A percentile compares a stretch with the other conserved stretches of the same genome.
phyloP scores from a whole-genome alignment of 2,797 vertebrate genomes.

The Mus minutoides region DNA sequence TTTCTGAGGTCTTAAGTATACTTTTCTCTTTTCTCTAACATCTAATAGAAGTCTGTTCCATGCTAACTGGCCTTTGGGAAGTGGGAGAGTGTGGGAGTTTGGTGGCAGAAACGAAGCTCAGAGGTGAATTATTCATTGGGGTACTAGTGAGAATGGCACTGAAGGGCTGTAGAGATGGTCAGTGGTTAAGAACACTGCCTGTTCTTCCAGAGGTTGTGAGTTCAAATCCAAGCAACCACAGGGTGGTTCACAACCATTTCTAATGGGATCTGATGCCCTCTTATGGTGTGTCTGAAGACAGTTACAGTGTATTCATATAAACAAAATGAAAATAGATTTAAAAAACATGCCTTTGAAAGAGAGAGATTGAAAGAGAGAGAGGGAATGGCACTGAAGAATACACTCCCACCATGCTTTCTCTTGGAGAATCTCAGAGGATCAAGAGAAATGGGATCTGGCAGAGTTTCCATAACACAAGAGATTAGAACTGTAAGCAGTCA shows the following conservation, averaged over 20 bases:
- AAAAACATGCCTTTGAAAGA: too few species aligned
- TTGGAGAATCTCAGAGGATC: background rate
- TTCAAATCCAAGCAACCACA: too few species aligned
- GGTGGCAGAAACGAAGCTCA: background rate
- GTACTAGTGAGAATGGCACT: background rate
- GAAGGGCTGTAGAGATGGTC: background rate
- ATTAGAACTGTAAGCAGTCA: background rate
- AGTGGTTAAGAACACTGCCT: too few species aligned
- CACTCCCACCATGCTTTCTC: background rate
- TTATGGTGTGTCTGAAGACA: too few species aligned
- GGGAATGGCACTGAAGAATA: background rate
- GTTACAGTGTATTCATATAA: too few species aligned
- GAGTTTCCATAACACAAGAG: background rate
- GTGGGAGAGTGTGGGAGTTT: background rate
- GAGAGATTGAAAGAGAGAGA: too few species aligned
- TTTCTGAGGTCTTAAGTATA: background rate
- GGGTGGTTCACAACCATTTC: too few species aligned
- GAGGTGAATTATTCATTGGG: background rate
- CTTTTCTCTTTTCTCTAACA: background rate
- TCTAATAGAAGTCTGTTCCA: background rate
- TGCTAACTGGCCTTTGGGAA: background rate
- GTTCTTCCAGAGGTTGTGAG: too few species aligned
- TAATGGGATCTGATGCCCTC: too few species aligned
- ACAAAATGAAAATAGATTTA: too few species aligned
- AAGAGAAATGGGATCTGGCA: background rate